A percentile compares a stretch with the other conserved stretches of the same genome.
phyloP scores from a whole-genome alignment of 2,888 invertebrate genomes.

The Biston stratarius region DNA sequence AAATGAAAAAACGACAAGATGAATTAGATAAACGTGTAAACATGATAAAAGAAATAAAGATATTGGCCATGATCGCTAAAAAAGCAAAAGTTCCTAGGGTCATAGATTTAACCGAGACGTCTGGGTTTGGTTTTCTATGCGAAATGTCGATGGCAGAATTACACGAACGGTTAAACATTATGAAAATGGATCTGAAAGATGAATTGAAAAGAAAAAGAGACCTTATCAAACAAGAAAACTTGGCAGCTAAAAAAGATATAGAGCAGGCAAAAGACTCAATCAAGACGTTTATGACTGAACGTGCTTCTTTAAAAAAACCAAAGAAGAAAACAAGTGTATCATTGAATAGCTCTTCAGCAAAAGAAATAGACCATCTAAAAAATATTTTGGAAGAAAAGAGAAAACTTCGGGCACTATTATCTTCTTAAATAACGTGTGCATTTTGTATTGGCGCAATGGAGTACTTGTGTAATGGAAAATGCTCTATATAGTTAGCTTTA shows the following conservation, averaged over 20 bases:
- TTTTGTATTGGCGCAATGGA: neutral
- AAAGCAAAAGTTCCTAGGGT: conserved; percentile 83
- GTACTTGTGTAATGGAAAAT: neutral
- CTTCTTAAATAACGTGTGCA: conserved; percentile 1
- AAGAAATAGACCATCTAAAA: conserved; percentile 80
- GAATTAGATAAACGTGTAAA: conserved; percentile 79
- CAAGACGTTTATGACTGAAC: conserved; percentile 68
- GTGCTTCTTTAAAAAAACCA: conserved; percentile 59
- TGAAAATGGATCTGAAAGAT: conserved; percentile 82
- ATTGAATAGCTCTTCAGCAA: conserved; percentile 53
- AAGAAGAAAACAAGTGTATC: conserved; percentile 58
- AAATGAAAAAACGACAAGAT: conserved; percentile 77
- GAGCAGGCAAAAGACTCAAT: conserved; percentile 78
- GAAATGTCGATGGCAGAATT: conserved; percentile 89
- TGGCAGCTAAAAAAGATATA: conserved; percentile 76
- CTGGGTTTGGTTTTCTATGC: conserved; percentile 86
- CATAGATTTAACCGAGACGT: conserved; percentile 86
- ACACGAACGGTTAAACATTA: conserved; percentile 81
- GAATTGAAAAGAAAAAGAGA: conserved; percentile 82
- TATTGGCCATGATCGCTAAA: conserved; percentile 77
- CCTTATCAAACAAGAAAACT: conserved; percentile 74
- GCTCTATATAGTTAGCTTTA: conserved; percentile 3
- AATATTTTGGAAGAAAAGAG: conserved; percentile 81
- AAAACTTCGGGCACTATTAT: conserved; percentile 63
- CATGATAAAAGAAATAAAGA: conserved; percentile 83